Evolutionary conservation across 2,888 invertebrate species (phyloP).

Genomic region (Agriotes lineatus): DNA sequence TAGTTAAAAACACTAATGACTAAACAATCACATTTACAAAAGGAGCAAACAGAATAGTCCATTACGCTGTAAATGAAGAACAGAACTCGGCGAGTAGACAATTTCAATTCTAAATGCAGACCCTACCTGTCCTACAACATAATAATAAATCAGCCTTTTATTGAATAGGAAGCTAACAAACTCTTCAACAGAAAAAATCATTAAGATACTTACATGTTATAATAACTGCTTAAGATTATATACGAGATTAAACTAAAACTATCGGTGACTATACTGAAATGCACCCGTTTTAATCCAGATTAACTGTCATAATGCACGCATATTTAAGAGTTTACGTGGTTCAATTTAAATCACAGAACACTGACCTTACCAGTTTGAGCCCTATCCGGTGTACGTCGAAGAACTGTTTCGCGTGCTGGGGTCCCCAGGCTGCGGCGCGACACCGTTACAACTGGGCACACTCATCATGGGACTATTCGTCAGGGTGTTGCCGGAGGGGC

Average conservation of each 20-base stretch:
- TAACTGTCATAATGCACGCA: constrained; percentile 52
- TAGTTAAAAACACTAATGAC: neutral
- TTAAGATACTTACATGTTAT: constrained; percentile 38
- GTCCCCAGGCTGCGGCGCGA: constrained; percentile 22
- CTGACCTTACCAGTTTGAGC: constrained; percentile 46
- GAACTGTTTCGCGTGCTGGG: constrained; percentile 39
- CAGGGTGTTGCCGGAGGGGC: constrained; percentile 46
- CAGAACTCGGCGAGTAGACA: too few relatives aligned
- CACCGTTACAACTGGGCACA: constrained; percentile 39
- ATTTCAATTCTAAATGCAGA: constrained; percentile 5
- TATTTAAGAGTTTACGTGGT: constrained; percentile 56
- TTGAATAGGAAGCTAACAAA: constrained; percentile 58
- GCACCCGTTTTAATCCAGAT: constrained; percentile 61
- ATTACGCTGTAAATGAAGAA: too few relatives aligned
- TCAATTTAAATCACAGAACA: constrained; percentile 60
- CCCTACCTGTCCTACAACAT: constrained; percentile 7
- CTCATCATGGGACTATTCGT: constrained; percentile 33
- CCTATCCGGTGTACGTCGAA: constrained; percentile 38
- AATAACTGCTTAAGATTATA: constrained; percentile 40
- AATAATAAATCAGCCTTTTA: constrained; percentile 60
- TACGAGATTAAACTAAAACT: constrained; percentile 50
- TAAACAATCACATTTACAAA: neutral
- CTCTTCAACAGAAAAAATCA: constrained; percentile 43
- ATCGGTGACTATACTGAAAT: constrained; percentile 60
- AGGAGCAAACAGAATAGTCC: neutral